Evolutionary conservation across 2,888 invertebrate genomes (phyloP), one percentile per base, ranked within the genome.

Genomic region (Nyleta sp.): DNA sequence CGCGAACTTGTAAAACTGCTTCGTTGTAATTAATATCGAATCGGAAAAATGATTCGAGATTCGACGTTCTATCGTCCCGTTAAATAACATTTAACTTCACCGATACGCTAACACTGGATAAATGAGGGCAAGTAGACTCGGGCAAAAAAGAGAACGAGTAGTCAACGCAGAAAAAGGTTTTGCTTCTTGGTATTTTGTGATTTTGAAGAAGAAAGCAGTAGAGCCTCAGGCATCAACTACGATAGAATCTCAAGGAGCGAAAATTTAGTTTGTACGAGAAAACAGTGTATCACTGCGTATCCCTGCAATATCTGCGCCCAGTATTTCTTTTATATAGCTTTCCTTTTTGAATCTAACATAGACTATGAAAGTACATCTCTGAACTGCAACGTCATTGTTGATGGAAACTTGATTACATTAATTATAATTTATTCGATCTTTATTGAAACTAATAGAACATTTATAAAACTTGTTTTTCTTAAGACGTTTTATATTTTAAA

Each of bases 181-280:
- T 59, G 57, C 59, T 57, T 59, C 68, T 52, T 59, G 59, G 31
- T 70, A 70, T 70, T 70, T 59, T 59, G 40, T 59, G 59, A 70
- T 59, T 57, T 59, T 40, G 40, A 70, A 48, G 55, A 57, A 57
- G 57, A 55, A 59, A 59, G 50, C 48, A 17, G 24, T 15, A 31
- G 38, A 46, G 38, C 68, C 68, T 24, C 18, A 38, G 68, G 68
- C 59, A 20, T 31, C 20, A 48, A 33, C 59, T 57, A 59, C 20
- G 50, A 59, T 50, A 50, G 68, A 59, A 70, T 59, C 59, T 70
- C 59, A 40, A 48, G 50, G 15, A 68, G 48, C 24, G 50, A 70
- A 59, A 70, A 70, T 70, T 59, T 59, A 24, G 68, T 70, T 70
- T 70, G 50, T 57, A 40, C 59, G 50, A 59, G 68, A 50, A 70